Evolutionary conservation across 1,140 invertebrate species (phyloP).

Genomic region (Macrotrachela quadricornifera): DNA sequence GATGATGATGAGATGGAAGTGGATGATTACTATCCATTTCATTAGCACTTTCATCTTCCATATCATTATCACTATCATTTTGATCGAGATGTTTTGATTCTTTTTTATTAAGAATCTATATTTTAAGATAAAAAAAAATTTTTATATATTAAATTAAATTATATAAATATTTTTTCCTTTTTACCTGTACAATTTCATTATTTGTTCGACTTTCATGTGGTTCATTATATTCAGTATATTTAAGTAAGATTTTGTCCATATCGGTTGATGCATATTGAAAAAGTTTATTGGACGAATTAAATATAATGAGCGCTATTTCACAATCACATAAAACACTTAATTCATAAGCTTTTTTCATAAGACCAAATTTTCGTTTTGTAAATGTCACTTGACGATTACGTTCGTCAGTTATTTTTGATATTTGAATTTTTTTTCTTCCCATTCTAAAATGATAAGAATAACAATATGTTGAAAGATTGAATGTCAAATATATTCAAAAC

Average conservation of each 20-base stretch:
- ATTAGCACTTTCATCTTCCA: no score
- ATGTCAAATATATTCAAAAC: no score
- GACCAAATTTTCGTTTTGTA: conserved; percentile 9
- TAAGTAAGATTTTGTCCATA: conserved; percentile 7
- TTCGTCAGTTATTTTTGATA: conserved; percentile 95
- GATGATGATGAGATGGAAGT: no score
- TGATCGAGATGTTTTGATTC: no score
- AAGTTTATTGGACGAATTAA: conserved; percentile 9
- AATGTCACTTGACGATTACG: conserved; percentile 47
- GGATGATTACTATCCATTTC: no score
- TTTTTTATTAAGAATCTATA: no score
- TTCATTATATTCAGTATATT: conserved; percentile 8
- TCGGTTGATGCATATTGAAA: conserved; percentile 10
- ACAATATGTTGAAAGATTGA: no score
- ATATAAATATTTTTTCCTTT: no score
- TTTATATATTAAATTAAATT: no score
- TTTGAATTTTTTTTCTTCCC: conserved; percentile 99
- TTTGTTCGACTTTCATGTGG: conserved; percentile 8
- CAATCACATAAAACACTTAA: conserved; percentile 10
- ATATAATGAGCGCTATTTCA: conserved; percentile 10
- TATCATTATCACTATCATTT: no score
- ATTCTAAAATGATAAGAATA: conserved; percentile 34
- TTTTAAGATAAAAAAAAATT: no score
- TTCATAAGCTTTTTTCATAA: conserved; percentile 11
- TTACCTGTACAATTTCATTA: conserved; percentile 8